Conservation (phyloP, 1,140 invertebrate genomes). For the Babylonia areolata region DNA sequence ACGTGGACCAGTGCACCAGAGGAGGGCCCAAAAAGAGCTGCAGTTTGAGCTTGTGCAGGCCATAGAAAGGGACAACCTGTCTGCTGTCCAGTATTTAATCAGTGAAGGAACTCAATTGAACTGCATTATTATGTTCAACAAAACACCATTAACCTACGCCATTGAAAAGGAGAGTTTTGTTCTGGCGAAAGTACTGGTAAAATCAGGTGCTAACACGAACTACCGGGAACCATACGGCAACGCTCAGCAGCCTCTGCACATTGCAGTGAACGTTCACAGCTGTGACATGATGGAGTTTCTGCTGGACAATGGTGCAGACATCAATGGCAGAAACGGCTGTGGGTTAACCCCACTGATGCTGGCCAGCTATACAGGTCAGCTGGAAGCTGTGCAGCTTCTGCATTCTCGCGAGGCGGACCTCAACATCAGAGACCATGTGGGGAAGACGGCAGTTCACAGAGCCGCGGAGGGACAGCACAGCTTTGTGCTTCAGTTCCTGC, state of each 20-base stretch:
- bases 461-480: background rate
- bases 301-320: background rate
- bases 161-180: background rate
- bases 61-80: background rate
- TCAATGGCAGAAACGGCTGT: background rate
- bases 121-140: conserved; percentile 25
- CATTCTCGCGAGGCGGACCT: background rate
- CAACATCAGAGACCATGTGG: background rate
- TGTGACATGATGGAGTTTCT: background rate
- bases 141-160: background rate
- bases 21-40: no score
- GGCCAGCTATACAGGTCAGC: conserved; percentile 2
- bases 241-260: background rate
- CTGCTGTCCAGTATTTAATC: background rate
- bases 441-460: conserved; percentile 15
- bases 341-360: conserved; percentile 28
- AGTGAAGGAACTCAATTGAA: background rate
- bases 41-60: conserved; percentile 9
- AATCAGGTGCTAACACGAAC: background rate
- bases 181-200: background rate
- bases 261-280: background rate
- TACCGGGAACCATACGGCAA: background rate
- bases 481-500: background rate
- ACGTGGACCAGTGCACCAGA: no score
- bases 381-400: conserved; percentile 1